Percentiles rank a stretch among this genome's conserved stretches.
phyloP scores from a whole-genome alignment of 2,113 vertebrate genomes.

The Syngnathus typhle region DNA sequence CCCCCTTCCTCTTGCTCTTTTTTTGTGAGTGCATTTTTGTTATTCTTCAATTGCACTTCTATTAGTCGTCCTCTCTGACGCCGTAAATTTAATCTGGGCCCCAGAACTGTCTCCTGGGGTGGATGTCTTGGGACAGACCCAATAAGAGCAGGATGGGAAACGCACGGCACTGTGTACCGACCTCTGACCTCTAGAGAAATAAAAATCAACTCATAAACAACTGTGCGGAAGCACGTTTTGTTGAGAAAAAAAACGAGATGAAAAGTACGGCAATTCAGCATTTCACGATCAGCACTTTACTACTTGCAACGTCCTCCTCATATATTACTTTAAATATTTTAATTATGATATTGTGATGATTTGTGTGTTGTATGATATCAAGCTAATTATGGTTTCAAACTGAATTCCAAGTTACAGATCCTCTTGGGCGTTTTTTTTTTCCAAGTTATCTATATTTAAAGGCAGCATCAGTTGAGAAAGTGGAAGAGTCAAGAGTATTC shows the following conservation, averaged over 20 bases:
- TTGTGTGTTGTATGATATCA: too few relatives aligned
- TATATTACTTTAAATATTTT: not conserved
- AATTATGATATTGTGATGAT: too few relatives aligned
- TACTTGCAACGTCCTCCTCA: not conserved
- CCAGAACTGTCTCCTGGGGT: constrained; percentile 40
- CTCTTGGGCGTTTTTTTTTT: too few relatives aligned
- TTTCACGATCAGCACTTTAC: not conserved
- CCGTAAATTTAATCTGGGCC: constrained; percentile 49
- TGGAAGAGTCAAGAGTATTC: not conserved
- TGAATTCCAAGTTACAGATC: too few relatives aligned
- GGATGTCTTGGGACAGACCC: constrained; percentile 34
- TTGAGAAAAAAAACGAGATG: constrained; percentile 11
- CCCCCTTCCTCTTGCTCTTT: not conserved
- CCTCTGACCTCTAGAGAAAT: constrained; percentile 53
- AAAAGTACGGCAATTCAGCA: not conserved
- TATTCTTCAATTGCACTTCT: constrained; percentile 45
- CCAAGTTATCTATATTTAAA: too few relatives aligned
- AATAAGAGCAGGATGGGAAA: constrained; percentile 59
- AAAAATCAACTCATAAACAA: constrained; percentile 58
- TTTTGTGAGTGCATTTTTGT: constrained; percentile 51
- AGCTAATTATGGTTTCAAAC: too few relatives aligned
- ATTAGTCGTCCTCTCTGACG: constrained; percentile 45
- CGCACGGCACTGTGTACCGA: constrained; percentile 24
- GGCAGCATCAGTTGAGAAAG: not conserved
- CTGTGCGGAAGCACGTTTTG: constrained; percentile 32